Conservation (phyloP, 2,888 invertebrate genomes). For the Ennomos fuscantarius region DNA sequence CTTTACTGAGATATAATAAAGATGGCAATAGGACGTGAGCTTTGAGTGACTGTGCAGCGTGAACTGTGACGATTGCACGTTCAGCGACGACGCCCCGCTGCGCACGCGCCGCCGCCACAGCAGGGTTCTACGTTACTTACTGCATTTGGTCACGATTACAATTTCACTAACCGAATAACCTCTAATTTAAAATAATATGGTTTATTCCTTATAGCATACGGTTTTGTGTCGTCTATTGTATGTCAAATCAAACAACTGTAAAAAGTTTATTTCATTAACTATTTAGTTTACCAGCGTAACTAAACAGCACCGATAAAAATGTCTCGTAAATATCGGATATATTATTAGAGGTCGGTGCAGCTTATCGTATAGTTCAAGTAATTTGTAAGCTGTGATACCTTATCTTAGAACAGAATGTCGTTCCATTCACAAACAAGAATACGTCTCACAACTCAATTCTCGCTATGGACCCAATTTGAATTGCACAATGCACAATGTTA, state of each 20-base stretch:
- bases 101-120: constrained; percentile 61
- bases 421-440: constrained; percentile 39
- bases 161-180: constrained; percentile 68
- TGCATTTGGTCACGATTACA: constrained; percentile 76
- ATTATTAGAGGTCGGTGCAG: constrained; percentile 43
- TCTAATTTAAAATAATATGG: constrained; percentile 56
- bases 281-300: constrained; percentile 32
- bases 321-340: constrained; percentile 41
- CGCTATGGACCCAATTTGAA: constrained; percentile 19
- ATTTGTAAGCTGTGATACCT: constrained; percentile 53
- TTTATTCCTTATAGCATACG: constrained; percentile 44
- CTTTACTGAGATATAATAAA: constrained; percentile 31
- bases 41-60: constrained; percentile 28
- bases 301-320: constrained; percentile 30
- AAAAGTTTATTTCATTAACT: constrained; percentile 34
- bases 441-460: constrained; percentile 27
- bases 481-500: constrained; percentile 14
- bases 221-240: constrained; percentile 33
- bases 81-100: constrained; percentile 65
- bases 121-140: constrained; percentile 66
- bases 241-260: constrained; percentile 45
- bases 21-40: constrained; percentile 12
- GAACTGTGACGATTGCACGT: constrained; percentile 46
- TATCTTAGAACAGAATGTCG: constrained; percentile 49
- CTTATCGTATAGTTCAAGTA: constrained; percentile 51